Evolutionary conservation across 1,140 invertebrate species (phyloP).

Genomic region (Penaeus chinensis): DNA sequence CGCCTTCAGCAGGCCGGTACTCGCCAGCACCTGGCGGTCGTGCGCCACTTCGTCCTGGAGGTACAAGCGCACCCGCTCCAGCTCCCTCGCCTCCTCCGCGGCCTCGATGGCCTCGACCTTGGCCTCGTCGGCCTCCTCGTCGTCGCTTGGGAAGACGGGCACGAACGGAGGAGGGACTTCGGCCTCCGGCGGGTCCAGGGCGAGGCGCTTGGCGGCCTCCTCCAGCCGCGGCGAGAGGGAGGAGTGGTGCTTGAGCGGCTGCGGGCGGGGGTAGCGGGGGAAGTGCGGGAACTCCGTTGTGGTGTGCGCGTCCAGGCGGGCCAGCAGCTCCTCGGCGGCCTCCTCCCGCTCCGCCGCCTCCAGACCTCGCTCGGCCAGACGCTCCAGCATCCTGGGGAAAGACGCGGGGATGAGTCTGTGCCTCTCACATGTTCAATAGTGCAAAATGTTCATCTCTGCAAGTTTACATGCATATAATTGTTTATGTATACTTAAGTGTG

Average conservation of each 20-base stretch:
- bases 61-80: too few relatives aligned
- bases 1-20: neutral
- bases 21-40: neutral
- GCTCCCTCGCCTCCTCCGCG: too few relatives aligned
- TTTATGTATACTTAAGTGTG: too few relatives aligned
- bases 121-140: too few relatives aligned
- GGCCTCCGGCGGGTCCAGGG: neutral
- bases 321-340: constrained; percentile 24
- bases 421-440: neutral
- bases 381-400: constrained; percentile 16
- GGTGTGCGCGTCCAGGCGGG: constrained; percentile 25
- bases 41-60: too few relatives aligned
- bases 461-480: too few relatives aligned
- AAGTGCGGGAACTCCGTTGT: neutral
- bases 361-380: constrained; percentile 31
- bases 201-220: constrained; percentile 12
- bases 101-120: too few relatives aligned
- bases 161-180: neutral
- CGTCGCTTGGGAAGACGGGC: too few relatives aligned
- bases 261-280: neutral
- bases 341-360: constrained; percentile 18
- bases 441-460: too few relatives aligned
- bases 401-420: neutral
- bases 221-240: neutral
- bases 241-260: neutral